Percentiles rank a stretch among this genome's conserved stretches.
Conservation (phyloP, 1,140 invertebrate genomes). For the Drosophila triauraria region DNA sequence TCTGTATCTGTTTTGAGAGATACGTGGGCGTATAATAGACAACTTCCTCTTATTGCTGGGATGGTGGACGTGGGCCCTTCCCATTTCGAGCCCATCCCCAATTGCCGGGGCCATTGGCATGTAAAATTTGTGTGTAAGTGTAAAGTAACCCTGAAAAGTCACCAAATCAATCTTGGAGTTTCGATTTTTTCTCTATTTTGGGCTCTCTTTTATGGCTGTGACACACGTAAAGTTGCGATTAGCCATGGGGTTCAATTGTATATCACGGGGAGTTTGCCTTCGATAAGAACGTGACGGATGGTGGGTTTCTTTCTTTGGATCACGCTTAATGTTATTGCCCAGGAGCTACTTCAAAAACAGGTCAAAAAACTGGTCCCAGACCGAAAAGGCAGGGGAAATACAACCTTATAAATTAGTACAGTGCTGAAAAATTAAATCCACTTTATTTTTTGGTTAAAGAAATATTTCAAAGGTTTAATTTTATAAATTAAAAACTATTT, state of each 20-base stretch:
- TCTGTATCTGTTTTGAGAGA: constrained; percentile 20
- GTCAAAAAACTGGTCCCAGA: background rate
- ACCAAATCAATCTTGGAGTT: constrained; percentile 36
- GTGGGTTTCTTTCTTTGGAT: background rate
- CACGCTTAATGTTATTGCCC: background rate
- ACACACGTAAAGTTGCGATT: constrained; percentile 53
- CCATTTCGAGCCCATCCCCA: constrained; percentile 13
- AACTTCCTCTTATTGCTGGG: constrained; percentile 61
- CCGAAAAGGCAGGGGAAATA: background rate
- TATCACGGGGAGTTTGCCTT: constrained; percentile 18
- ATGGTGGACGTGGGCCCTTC: background rate
- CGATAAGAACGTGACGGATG: constrained; percentile 52
- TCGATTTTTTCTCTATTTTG: constrained; percentile 8
- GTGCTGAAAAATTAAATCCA: constrained; percentile 1
- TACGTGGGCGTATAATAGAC: constrained; percentile 59
- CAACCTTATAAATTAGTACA: background rate
- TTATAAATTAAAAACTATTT: too few relatives aligned
- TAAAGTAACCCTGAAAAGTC: constrained; percentile 41
- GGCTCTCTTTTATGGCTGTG: constrained; percentile 37
- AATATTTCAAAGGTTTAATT: too few relatives aligned
- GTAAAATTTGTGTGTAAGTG: constrained; percentile 72
- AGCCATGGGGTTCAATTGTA: constrained; percentile 38
- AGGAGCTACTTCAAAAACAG: background rate
- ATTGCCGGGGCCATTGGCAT: constrained; percentile 51
- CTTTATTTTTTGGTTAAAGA: background rate